Evolutionary conservation across 30 jellyfish, hydroid and myxozoan species (phyloP), one percentile per base, ranked within the genome.

Genomic region (Aurelia sp.): DNA sequence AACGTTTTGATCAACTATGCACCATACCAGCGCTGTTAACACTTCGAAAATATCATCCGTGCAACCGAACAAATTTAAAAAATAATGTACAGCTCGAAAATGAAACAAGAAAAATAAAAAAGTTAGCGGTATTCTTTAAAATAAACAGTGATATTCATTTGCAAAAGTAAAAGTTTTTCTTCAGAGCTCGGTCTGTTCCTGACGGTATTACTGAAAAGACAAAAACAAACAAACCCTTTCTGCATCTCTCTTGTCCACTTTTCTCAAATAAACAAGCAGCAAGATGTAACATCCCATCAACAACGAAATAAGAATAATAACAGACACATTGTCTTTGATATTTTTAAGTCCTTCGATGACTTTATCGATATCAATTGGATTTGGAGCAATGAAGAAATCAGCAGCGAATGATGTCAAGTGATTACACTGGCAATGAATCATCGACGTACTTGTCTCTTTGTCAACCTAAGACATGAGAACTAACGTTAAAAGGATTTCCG

Each of bases 401-500:
- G 95, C 96, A 67, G 91, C 98, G 68, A 92, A 92, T 38, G 95
- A 73, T 35, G 98, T 92, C 31, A 92, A 24, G 82, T 92, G 98
- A 53, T 80, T 92, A 58, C 98, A 92, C 18, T 57, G 67, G 92
- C 98, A 92, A 38, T 92, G 97, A 12, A 85, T 76, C 65, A 38
- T 60, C 19, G 88, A 47, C 0, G 92, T 67, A 68, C 80, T 77
- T 57, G 98, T 86, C 68, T 40, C 82, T 40, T 91, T 75, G 22
- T 67, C 96, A 48, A 92, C 97, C 98, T 92, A 31, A 5, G 21
- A 85, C 31, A 47, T 61, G 72, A 0, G 0, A 40, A 24, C 44
- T 35, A 0, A 53, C 12, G 6, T 0, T 4, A 18, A 12, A 33
- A 70, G 16, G 50, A 40, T 21, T 38, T 3, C 1, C 50, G 16